Evolutionary conservation across 2,888 invertebrate genomes (phyloP).

Genomic region (Tiphia femorata): DNA sequence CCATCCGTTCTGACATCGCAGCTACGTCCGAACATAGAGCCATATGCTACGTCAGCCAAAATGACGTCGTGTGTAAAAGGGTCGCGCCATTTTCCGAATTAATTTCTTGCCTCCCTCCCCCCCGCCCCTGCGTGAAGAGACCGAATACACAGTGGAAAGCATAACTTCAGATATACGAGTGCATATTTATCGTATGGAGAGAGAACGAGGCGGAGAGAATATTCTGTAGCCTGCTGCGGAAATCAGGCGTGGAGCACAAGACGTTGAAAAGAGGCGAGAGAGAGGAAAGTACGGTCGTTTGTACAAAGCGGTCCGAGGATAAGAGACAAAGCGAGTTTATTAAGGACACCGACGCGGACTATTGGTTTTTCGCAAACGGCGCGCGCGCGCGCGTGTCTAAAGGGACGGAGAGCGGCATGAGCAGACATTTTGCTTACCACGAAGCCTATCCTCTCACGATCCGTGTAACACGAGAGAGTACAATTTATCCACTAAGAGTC

Average conservation of each 20-base stretch:
- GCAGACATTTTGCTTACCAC: constrained; percentile 16
- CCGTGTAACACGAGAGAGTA: constrained; percentile 1
- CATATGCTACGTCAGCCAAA: constrained; percentile 59
- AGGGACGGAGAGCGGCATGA: background rate
- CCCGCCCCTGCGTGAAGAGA: too few relatives aligned
- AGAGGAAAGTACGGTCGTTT: too few relatives aligned
- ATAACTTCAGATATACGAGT: background rate
- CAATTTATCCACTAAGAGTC: constrained; percentile 33
- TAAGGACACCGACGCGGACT: too few relatives aligned
- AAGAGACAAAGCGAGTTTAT: background rate
- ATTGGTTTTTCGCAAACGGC: background rate
- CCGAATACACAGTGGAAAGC: too few relatives aligned
- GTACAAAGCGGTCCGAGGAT: background rate
- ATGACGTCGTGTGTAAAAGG: constrained; percentile 51
- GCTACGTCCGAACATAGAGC: constrained; percentile 24
- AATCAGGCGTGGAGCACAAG: constrained; percentile 19
- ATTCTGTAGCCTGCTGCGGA: background rate
- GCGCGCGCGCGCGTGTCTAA: background rate
- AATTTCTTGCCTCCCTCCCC: too few relatives aligned
- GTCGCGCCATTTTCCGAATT: constrained; percentile 41
- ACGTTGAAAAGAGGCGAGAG: constrained; percentile 7
- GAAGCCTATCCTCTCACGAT: constrained; percentile 5
- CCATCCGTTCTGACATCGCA: too few relatives aligned
- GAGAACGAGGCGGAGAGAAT: background rate
- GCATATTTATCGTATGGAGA: background rate